Conservation (phyloP, 2,113 vertebrate genomes). For the Scatophagus argus region DNA sequence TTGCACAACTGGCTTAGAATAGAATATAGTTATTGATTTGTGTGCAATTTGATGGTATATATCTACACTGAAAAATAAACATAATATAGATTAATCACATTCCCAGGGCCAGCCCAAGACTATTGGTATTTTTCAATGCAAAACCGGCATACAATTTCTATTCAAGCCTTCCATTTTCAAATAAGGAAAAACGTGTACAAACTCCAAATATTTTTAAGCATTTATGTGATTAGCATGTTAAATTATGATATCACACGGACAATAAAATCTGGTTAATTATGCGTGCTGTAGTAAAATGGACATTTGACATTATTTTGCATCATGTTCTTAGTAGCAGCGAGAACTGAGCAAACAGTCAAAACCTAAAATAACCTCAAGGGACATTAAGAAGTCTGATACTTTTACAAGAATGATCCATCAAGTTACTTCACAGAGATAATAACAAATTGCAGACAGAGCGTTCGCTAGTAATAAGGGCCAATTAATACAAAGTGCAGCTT, state of each 20-base stretch:
- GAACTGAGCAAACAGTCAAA: slow-evolving; percentile 42
- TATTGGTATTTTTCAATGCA: slow-evolving; percentile 63
- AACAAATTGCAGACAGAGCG: slow-evolving; percentile 39
- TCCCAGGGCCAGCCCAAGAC: slow-evolving; percentile 95
- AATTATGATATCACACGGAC: slow-evolving; percentile 47
- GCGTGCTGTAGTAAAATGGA: slow-evolving; percentile 27
- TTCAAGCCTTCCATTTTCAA: slow-evolving; percentile 38
- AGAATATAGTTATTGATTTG: slow-evolving; percentile 56
- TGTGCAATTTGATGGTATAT: slow-evolving; percentile 76
- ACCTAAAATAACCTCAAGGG: slow-evolving; percentile 34
- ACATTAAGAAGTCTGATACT: slow-evolving; percentile 30
- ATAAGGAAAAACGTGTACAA: slow-evolving; percentile 26
- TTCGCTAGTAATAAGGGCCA: slow-evolving; percentile 26
- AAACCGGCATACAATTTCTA: slow-evolving; percentile 48
- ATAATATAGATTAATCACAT: slow-evolving; percentile 77
- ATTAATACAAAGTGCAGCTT: slow-evolving; percentile 64
- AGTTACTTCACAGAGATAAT: slow-evolving; percentile 43
- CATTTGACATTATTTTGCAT: slow-evolving; percentile 60
- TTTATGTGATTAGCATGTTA: slow-evolving; percentile 46
- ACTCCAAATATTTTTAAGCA: slow-evolving; percentile 46
- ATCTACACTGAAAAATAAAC: slow-evolving; percentile 83
- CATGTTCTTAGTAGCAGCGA: slow-evolving; percentile 24
- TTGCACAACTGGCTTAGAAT: slow-evolving; percentile 52
- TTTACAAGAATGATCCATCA: slow-evolving; percentile 30
- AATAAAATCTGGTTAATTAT: slow-evolving; percentile 44